A percentile compares a stretch with the other conserved stretches of the same genome.
phyloP scores from a whole-genome alignment of 2,888 invertebrate species.

The Gerris lacustris region DNA sequence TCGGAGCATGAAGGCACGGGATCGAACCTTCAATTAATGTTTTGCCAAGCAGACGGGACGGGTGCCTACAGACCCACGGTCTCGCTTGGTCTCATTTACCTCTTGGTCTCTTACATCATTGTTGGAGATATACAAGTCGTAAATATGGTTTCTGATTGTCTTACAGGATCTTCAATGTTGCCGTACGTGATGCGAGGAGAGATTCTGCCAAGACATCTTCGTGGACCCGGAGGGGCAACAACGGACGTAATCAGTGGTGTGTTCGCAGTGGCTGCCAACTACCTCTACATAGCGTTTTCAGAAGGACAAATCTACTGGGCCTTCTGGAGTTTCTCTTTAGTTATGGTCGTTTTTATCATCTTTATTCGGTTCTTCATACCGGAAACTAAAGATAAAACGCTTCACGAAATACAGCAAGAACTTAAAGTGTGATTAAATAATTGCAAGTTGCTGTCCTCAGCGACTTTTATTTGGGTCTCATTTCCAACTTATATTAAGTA shows the following conservation, averaged over 20 bases:
- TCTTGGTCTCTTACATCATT: too few species aligned
- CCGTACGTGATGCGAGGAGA: conserved; percentile 2
- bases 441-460: too few species aligned
- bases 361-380: not conserved
- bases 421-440: not conserved
- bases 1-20: too few species aligned
- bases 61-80: too few species aligned
- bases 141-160: not conserved
- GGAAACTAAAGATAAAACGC: not conserved
- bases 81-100: too few species aligned
- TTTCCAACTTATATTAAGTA: too few species aligned
- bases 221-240: conserved; percentile 2
- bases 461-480: too few species aligned
- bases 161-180: conserved; percentile 6
- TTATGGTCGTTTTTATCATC: not conserved
- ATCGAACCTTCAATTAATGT: too few species aligned
- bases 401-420: conserved; percentile 2
- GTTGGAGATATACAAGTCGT: too few species aligned
- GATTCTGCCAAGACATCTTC: not conserved
- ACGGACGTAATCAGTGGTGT: not conserved
- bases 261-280: not conserved
- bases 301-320: not conserved
- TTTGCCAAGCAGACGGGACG: too few species aligned
- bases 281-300: not conserved
- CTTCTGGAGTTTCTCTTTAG: not conserved